A percentile compares a stretch with the other conserved stretches of the same genome.
These are phyloP conservation scores for Eupithecia subfuscata DNA, from an alignment of 2,888 invertebrate species.

Conservation along the genomic window DNA sequence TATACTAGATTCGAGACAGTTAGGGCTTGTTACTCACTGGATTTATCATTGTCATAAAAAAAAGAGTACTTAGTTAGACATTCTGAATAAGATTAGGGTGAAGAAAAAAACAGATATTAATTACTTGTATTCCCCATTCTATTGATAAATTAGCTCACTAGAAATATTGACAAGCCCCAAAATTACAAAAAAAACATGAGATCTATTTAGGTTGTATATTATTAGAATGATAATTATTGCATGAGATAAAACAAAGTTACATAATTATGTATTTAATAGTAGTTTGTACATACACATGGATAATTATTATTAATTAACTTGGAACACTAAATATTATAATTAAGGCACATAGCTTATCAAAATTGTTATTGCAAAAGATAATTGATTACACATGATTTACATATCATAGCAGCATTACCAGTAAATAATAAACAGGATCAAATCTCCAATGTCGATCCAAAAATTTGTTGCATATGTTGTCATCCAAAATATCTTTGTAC, in stretches of 20 bases:
- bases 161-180: not conserved
- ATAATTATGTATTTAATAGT: not conserved
- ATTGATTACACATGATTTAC: not conserved
- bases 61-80: not conserved
- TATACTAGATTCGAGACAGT: not conserved
- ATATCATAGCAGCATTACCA: not conserved
- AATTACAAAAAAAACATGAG: not conserved
- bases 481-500: not conserved
- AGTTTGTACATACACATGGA: not conserved
- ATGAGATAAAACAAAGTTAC: not conserved
- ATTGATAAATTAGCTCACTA: not conserved
- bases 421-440: not conserved
- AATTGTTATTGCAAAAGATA: slow-evolving; percentile 6
- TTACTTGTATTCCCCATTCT: not conserved
- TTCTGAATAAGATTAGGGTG: not conserved
- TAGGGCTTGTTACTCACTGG: not conserved
- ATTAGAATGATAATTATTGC: not conserved
- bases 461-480: not conserved
- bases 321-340: slow-evolving; percentile 14
- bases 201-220: not conserved
- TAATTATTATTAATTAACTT: not conserved
- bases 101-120: not conserved
- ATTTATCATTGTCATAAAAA: not conserved
- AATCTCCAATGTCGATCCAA: not conserved
- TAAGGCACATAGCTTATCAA: slow-evolving; percentile 25